Conservation (phyloP, 2,113 vertebrate species). For the Seriola quinqueradiata region DNA sequence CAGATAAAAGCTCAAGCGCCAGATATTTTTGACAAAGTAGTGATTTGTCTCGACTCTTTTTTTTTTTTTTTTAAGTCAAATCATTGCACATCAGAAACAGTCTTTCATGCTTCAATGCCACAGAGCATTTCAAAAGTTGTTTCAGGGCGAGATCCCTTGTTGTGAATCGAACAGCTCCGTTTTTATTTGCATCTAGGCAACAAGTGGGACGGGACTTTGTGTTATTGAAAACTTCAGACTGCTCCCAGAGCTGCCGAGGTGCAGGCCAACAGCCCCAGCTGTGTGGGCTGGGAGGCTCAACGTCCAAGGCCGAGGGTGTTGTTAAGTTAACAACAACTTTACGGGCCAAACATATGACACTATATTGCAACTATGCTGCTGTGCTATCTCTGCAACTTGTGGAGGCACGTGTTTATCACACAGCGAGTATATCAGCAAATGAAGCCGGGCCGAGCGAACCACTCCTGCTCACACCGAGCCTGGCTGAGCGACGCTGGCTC, state of each 20-base stretch:
- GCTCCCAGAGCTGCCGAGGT: conserved; percentile 5
- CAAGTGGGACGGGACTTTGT: conserved; percentile 13
- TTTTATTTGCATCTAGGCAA: conserved; percentile 33
- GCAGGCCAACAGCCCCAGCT: conserved; percentile 20
- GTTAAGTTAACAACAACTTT: conserved; percentile 14
- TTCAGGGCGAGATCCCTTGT: not conserved
- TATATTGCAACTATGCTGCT: not conserved
- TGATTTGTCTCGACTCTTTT: too few species aligned
- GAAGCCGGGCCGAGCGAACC: not conserved
- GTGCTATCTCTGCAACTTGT: not conserved
- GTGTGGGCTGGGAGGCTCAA: conserved; percentile 25
- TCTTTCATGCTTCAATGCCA: not conserved
- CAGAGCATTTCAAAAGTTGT: not conserved
- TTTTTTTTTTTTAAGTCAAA: too few species aligned
- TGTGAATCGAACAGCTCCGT: not conserved
- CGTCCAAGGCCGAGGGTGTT: conserved; percentile 49
- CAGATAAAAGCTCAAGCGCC: too few species aligned
- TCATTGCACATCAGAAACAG: too few species aligned
- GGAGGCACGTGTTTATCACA: not conserved
- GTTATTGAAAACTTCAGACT: conserved; percentile 4
- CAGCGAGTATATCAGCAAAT: not conserved
- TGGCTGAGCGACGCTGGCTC: not conserved
- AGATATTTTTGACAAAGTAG: too few species aligned
- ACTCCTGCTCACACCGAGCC: not conserved
- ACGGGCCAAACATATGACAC: conserved; percentile 25